Percentiles rank a stretch among this genome's conserved stretches.
Conservation (phyloP, 1,140 invertebrate species). For the Luehdorfia chinensis region DNA sequence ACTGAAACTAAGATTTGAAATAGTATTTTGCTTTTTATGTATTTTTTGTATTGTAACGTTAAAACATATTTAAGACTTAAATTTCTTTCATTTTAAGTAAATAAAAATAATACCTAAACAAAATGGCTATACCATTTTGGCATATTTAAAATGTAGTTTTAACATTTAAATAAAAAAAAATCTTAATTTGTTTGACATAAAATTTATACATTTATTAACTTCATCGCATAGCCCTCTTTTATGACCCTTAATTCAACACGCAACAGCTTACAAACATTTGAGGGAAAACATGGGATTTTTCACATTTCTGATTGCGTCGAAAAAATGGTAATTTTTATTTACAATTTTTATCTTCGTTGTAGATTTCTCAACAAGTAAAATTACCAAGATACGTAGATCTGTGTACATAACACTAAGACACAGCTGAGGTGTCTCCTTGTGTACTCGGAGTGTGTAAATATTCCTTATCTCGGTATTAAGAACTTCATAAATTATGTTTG, state of each 20-base stretch:
- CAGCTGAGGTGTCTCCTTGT: slow-evolving; percentile 62
- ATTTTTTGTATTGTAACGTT: too few species aligned
- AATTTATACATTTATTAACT: too few species aligned
- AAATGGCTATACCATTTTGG: too few species aligned
- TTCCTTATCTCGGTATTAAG: slow-evolving; percentile 70
- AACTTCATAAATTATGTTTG: slow-evolving; percentile 77
- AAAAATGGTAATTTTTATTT: slow-evolving; percentile 57
- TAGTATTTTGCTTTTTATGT: too few species aligned
- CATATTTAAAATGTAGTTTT: too few species aligned
- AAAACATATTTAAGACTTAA: too few species aligned
- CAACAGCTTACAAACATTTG: slow-evolving; percentile 24
- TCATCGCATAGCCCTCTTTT: slow-evolving; percentile 22
- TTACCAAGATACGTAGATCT: slow-evolving; percentile 69
- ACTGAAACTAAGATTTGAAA: too few species aligned
- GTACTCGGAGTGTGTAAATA: slow-evolving; percentile 69
- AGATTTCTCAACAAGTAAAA: slow-evolving; percentile 71
- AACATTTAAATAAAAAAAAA: too few species aligned
- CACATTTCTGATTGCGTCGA: slow-evolving; percentile 30
- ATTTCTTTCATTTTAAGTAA: too few species aligned
- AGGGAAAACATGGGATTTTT: slow-evolving; percentile 34
- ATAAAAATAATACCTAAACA: too few species aligned
- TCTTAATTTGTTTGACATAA: too few species aligned
- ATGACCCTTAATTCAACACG: slow-evolving; percentile 23
- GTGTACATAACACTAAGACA: slow-evolving; percentile 69
- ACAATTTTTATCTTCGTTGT: slow-evolving; percentile 58